phyloP scores from a whole-genome alignment of 1,140 invertebrate species.

The Campoletis sonorensis region DNA sequence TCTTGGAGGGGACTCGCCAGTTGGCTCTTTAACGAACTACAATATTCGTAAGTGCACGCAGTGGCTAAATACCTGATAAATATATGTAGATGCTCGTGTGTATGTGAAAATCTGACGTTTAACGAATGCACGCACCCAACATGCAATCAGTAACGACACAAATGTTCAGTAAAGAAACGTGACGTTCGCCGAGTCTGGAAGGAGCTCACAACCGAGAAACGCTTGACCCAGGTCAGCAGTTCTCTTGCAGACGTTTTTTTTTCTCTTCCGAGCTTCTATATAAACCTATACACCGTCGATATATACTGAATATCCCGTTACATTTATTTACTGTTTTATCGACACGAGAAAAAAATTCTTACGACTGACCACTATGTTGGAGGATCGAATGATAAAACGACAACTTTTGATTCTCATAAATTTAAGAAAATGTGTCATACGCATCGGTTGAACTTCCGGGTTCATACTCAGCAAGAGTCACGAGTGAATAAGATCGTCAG shows the following conservation, averaged over 20 bases:
- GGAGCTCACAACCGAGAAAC: conserved; percentile 20
- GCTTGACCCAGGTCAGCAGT: conserved; percentile 39
- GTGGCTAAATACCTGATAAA: not conserved
- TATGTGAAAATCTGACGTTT: not conserved
- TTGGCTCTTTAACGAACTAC: no score
- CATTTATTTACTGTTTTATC: no score
- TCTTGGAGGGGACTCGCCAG: no score
- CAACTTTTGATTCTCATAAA: no score
- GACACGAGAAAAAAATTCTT: no score
- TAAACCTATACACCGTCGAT: not conserved
- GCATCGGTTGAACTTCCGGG: no score
- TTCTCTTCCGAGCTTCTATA: not conserved
- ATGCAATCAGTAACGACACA: conserved; percentile 22
- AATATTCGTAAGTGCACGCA: not conserved
- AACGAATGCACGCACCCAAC: conserved; percentile 16
- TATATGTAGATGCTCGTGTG: not conserved
- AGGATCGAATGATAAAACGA: no score
- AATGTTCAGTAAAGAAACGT: conserved; percentile 35
- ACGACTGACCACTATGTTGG: no score
- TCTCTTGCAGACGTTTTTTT: conserved; percentile 18
- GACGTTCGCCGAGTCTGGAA: conserved; percentile 25
- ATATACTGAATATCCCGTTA: no score
- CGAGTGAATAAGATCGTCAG: no score
- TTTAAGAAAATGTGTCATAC: no score
- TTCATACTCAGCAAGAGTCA: no score